These are phyloP conservation scores for Pocillopora damicornis DNA, from an alignment of 64 coral and sea anemone genomes.

Conservation along the genomic window DNA sequence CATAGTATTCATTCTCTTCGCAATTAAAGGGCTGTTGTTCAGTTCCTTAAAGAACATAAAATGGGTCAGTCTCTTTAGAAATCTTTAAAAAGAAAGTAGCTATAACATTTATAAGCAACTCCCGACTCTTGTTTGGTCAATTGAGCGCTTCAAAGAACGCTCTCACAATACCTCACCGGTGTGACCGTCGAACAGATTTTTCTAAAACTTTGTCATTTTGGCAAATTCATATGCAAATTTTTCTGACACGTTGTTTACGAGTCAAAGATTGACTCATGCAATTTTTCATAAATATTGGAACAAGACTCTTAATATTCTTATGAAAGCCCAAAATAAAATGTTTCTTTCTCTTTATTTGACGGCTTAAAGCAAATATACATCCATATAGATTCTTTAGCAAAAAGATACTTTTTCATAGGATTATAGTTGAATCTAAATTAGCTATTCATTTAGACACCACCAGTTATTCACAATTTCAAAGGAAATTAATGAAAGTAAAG, in stretches of 20 bases:
- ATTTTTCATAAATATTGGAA: neutral
- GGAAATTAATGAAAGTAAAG: constrained; percentile 35
- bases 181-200: neutral
- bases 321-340: neutral
- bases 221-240: constrained; percentile 44
- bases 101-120: constrained; percentile 45
- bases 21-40: constrained; percentile 75
- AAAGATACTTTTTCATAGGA: constrained; percentile 41
- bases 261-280: neutral
- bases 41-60: constrained; percentile 65
- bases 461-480: constrained; percentile 35
- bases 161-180: constrained; percentile 8
- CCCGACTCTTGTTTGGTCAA: constrained; percentile 41
- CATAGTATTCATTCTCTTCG: constrained; percentile 66
- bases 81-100: constrained; percentile 52
- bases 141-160: constrained; percentile 36
- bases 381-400: neutral
- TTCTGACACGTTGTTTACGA: constrained; percentile 29
- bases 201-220: constrained; percentile 4
- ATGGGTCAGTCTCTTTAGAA: constrained; percentile 80
- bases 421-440: constrained; percentile 30
- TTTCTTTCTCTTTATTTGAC: neutral
- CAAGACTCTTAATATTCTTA: neutral
- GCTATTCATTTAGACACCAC: constrained; percentile 19
- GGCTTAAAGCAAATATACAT: neutral